Evolutionary conservation across 1,140 invertebrate genomes (phyloP).

Genomic region (Aporrectodea caliginosa): DNA sequence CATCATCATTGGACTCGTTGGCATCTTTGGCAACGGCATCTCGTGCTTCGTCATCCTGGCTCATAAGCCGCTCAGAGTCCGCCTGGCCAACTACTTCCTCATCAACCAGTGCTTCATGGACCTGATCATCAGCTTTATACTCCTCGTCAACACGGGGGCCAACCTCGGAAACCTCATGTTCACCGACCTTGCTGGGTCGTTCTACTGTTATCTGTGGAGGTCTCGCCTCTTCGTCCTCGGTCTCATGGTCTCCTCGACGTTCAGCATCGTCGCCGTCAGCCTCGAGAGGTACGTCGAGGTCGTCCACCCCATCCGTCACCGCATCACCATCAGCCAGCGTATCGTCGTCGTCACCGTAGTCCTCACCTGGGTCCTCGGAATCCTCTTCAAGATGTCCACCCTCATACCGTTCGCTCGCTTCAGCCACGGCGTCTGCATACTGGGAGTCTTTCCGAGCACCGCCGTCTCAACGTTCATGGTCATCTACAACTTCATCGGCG

Average conservation of each 20-base stretch:
- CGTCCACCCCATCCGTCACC: constrained; percentile 23
- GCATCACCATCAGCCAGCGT: not conserved
- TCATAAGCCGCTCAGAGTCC: not conserved
- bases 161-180: not conserved
- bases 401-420: not conserved
- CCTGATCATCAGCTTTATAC: not conserved
- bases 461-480: not conserved
- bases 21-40: not conserved
- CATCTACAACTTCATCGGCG: constrained; percentile 2
- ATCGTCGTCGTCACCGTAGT: not conserved
- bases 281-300: constrained; percentile 23
- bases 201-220: not conserved
- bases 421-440: constrained; percentile 10
- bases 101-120: not conserved
- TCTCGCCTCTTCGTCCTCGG: not conserved
- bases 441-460: not conserved
- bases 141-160: not conserved
- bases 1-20: not conserved
- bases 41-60: not conserved
- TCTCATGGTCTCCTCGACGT: constrained; percentile 24
- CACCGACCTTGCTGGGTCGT: too few species aligned
- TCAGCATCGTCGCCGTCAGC: constrained; percentile 15
- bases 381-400: constrained; percentile 3
- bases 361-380: constrained; percentile 10
- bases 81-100: not conserved